phyloP scores from a whole-genome alignment of 2,888 invertebrate species.

The Monoplex corrugatus region DNA sequence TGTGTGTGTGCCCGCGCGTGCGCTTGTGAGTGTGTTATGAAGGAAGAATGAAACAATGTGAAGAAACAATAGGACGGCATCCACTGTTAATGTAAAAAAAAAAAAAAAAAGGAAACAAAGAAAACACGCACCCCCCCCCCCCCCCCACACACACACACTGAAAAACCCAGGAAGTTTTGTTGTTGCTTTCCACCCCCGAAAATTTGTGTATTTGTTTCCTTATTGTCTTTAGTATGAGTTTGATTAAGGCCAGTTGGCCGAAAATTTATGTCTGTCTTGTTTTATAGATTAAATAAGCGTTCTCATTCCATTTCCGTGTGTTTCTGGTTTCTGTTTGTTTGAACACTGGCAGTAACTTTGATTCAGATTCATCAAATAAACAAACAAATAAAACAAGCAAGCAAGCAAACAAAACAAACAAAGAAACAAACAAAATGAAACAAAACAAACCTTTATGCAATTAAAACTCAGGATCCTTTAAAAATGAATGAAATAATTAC shows the following conservation, averaged over 20 bases:
- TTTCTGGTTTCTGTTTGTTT: too few species aligned
- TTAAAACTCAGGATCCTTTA: too few species aligned
- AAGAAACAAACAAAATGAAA: too few species aligned
- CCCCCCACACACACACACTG: not conserved
- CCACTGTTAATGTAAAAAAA: too few species aligned
- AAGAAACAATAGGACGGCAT: not conserved
- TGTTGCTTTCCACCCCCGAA: not conserved
- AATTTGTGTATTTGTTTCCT: not conserved
- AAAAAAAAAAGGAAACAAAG: too few species aligned
- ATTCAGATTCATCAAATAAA: not conserved
- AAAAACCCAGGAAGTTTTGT: not conserved
- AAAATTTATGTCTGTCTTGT: not conserved
- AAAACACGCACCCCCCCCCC: too few species aligned
- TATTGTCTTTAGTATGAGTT: not conserved
- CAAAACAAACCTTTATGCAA: too few species aligned
- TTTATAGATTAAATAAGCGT: not conserved
- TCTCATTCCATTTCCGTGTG: too few species aligned
- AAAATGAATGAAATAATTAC: too few species aligned
- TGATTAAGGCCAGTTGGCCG: too few species aligned
- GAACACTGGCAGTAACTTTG: not conserved
- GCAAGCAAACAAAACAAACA: too few species aligned
- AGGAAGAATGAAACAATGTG: not conserved
- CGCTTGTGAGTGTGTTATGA: not conserved
- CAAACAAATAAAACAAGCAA: not conserved
- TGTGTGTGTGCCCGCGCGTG: conserved; percentile 35